Base-by-base conservation (phyloP, 2,797 vertebrate species). In the Scomberomorus guttatus region DNA sequence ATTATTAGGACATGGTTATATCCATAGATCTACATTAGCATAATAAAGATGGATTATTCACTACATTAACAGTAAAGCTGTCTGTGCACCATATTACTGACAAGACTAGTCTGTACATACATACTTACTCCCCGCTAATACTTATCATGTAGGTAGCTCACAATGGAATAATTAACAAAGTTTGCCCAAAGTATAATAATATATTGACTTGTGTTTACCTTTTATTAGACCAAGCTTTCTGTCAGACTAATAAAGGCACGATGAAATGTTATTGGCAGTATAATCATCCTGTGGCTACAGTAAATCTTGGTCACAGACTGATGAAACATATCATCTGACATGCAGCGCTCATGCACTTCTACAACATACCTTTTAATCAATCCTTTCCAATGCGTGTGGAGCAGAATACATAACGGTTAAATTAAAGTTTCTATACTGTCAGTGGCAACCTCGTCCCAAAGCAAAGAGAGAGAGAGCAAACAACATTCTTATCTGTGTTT, bases 141-240 rank as follows among this genome's bases (percentile, higher is more conserved):
- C 24, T 6, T 51, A 8, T 25, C 34, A 62, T n/a, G 17, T 46
- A 27, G 4, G 39, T 46, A 12, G 34, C 37, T 72, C 18, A 55
- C 60, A 68, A 13, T 32, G 5, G 7, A 48, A 25, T 18, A 44
- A 73, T 50, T 11, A n/a, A 27, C 27, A 10, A 58, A 32, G 29
- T 32, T 32, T 32, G 6, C 27, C 27, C 29, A 32, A 32, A 54
- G 22, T 72, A 17, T 22, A 51, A 15, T 0, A 52, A 17, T 15
- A 48, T 25, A 52, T 70, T 25, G 6, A 54, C 22, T 60, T 54
- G 0, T 7, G 51, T 80, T 48, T 70, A 63, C 20, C 48, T 64
- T 69, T 65, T 54, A 79, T 72, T 58, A 70, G 18, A 48, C 65
- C 27, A 2, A 14, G 20, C 25, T 71, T 6, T 77, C 34, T 56